Percentiles rank a stretch among this genome's conserved stretches.
Evolutionary conservation across 2,113 vertebrate species (phyloP).

Genomic region (Aramus guarauna): DNA sequence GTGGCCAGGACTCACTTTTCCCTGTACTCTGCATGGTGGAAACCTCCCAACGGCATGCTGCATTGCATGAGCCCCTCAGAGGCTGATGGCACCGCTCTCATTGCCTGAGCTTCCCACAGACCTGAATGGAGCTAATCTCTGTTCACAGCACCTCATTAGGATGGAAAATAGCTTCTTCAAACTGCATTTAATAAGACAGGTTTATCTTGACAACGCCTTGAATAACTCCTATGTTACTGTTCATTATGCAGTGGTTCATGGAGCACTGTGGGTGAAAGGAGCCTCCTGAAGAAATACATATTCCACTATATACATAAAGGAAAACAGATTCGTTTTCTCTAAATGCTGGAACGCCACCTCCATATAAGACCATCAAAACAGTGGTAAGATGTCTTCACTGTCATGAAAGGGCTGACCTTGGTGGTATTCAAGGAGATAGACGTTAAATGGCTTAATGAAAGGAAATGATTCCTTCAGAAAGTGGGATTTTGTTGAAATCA

Average conservation of each 20-base stretch:
- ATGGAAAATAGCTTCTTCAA: background rate
- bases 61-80: background rate
- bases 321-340: background rate
- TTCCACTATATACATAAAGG: background rate
- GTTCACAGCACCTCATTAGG: background rate
- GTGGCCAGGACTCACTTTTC: background rate
- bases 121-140: background rate
- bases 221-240: background rate
- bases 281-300: background rate
- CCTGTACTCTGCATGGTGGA: rapidly evolving
- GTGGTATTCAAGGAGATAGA: background rate
- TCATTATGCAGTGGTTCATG: background rate
- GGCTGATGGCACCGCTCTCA: rapidly evolving
- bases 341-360: background rate
- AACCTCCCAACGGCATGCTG: background rate
- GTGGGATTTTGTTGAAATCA: background rate
- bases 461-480: background rate
- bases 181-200: background rate
- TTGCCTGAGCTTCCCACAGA: background rate
- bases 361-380: background rate
- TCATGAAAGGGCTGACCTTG: background rate
- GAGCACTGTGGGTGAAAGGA: background rate
- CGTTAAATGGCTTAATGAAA: background rate
- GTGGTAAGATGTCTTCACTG: background rate
- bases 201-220: background rate